Evolutionary conservation across 2,113 vertebrate genomes (phyloP), one percentile per base, ranked within the genome.

Genomic region (Macrotus californicus): DNA sequence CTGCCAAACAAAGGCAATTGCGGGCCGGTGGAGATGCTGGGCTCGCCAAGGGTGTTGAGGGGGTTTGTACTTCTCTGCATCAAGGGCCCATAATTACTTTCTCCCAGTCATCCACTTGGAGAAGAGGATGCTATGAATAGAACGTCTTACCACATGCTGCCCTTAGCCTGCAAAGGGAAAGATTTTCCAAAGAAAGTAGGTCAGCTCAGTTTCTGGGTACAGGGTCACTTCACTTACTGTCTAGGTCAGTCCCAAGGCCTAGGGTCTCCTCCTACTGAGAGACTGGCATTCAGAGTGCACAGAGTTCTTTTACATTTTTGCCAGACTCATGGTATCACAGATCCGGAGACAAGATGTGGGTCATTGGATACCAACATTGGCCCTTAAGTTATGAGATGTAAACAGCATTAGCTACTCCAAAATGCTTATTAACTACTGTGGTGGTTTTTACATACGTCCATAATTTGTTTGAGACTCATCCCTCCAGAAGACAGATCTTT

Each of bases 1-100:
- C 96, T 97, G 96, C 93, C 95, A 95, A 84, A 89, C 3, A 12
- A 94, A 89, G 88, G 82, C 93, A 89, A 87, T 18, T 48, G 93
- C 39, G 14, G 87, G 94, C 96, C 43, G 85, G 89, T 69, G 36
- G 94, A 94, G 95, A 92, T 5, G 52, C 76, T 87, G 83, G 77
- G 29, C 72, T 22, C 3, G 1, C 91, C 93, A 52, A 76, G 96
- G 92, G 89, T 31, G 61, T 59, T 14, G 89, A 91, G 73, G 80
- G 76, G 83, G 66, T 46, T 64, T 90, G 91, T 93, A 89, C 70
- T 81, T 96, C 96, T 89, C 76, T 77, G 46, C 52, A 41, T 82
- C 75, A 34, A 1, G 54, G 79, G 79, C 72, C 43, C 48, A 75
- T 94, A 82, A 93, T 94, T 75, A 96, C 41, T 46, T 67, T 56